Evolutionary conservation across 2,888 invertebrate species (phyloP), one percentile per base, ranked within the genome.

Genomic region (Ophonus ardosiacus): DNA sequence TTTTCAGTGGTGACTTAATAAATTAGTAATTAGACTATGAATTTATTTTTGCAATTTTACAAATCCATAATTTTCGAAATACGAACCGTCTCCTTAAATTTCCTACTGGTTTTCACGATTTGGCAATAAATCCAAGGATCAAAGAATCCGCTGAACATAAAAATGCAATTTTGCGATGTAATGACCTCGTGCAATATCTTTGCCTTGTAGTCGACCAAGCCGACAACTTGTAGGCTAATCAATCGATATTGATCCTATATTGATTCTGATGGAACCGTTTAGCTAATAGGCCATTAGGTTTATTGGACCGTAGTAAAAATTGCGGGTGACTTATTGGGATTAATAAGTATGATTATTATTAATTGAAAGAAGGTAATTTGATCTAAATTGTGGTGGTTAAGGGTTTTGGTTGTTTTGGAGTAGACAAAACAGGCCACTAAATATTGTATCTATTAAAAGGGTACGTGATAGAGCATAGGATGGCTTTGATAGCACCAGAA

Each of bases 161-260:
- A 68, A 81, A 65, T 68, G 81, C 43, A 81, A 81, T 81, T 81
- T 81, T 65, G 57, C 79, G 38, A 5, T 31, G 56, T 81, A 83
- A 83, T 83, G 17, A 68, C 59, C 2, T 8, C 18, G 82, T 74
- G 57, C 82, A 59, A 71, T 71, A 74, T 74, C 40, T 38, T 17
- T 38, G 38, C 82, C 74, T 61, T 83, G 15, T 83, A 59, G 15
- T 81, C 68, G 81, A 7, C 10, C 10, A 17, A 17, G n/a, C 74
- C 74, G 82, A 71, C 82, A 59, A n/a, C 59, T 40, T 61, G 43
- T 61, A 61, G 74, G 59, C 71, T 83, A 74, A 57, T 59, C 82
- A 38, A 83, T 59, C 82, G 31, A 71, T 83, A 74, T 83, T 43
- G 82, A 82, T 81, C 40, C 63, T 61, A 61, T 57, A 81, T 65